phyloP scores from a whole-genome alignment of 2,888 invertebrate genomes.

The Morinoia aosen region DNA sequence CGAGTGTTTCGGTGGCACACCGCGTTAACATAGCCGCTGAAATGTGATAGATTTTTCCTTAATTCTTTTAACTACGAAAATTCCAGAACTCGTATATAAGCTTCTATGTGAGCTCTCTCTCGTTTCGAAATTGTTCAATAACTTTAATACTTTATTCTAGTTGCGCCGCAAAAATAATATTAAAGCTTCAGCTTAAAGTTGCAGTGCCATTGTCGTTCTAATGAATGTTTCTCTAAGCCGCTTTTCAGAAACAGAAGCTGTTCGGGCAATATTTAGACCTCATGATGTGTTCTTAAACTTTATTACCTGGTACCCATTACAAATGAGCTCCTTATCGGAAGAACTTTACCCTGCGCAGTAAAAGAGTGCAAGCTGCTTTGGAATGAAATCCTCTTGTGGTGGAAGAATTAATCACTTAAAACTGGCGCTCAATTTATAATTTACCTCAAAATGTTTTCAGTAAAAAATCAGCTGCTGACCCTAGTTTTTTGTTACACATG shows the following conservation, averaged over 20 bases:
- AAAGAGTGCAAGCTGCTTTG: background rate
- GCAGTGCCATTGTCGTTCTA: too few relatives aligned
- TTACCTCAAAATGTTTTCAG: too few relatives aligned
- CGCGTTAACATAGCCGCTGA: background rate
- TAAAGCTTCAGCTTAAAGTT: too few relatives aligned
- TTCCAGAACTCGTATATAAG: background rate
- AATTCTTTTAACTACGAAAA: background rate
- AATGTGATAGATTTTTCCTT: background rate
- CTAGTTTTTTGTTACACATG: too few relatives aligned
- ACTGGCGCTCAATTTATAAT: too few relatives aligned
- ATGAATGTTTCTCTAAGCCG: background rate
- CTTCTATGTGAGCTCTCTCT: background rate
- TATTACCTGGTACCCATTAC: background rate
- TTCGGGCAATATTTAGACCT: background rate
- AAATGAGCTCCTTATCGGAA: background rate
- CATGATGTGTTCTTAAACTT: background rate
- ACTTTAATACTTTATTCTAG: too few relatives aligned
- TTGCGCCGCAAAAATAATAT: too few relatives aligned
- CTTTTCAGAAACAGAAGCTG: background rate
- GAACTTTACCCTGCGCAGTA: background rate
- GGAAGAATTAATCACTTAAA: background rate
- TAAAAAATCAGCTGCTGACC: too few relatives aligned
- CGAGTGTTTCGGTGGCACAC: too few relatives aligned
- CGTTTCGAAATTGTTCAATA: background rate
- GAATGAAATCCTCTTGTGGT: background rate